Conservation (phyloP, 2,113 vertebrate genomes). For the Gavia stellata region DNA sequence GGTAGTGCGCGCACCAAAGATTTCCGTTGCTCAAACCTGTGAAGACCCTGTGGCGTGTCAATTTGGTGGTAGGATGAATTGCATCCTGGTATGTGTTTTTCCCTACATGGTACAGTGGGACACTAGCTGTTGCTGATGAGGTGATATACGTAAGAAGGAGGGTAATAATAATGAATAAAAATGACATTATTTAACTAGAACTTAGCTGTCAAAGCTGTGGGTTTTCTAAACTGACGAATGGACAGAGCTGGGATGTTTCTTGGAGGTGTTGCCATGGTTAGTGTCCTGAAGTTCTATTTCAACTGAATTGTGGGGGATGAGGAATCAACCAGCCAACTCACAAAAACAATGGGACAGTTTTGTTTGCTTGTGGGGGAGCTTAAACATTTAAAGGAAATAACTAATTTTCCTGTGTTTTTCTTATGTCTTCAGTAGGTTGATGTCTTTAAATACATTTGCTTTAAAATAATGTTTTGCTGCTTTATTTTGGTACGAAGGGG, state of each 20-base stretch:
- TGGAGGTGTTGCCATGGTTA: background rate
- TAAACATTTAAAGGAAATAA: background rate
- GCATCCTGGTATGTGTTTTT: background rate
- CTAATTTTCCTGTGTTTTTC: background rate
- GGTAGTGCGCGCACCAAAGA: background rate
- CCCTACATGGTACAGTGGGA: background rate
- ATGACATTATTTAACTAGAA: background rate
- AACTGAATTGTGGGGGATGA: background rate
- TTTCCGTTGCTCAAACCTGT: background rate
- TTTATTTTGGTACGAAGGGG: background rate
- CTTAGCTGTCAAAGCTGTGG: background rate
- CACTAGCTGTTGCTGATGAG: background rate
- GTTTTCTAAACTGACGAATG: background rate
- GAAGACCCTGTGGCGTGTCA: fast-evolving
- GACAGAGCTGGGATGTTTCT: background rate
- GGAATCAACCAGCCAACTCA: background rate
- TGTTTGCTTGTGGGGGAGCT: background rate
- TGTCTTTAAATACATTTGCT: background rate
- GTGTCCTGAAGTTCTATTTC: background rate
- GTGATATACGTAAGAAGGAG: fast-evolving
- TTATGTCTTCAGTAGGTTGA: background rate
- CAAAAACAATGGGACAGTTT: background rate
- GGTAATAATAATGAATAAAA: background rate
- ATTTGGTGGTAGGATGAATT: background rate
- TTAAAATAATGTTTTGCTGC: background rate